These are phyloP conservation scores for Holocentrus rufus DNA, from an alignment of 2,797 vertebrate genomes.

Conservation along the genomic window DNA sequence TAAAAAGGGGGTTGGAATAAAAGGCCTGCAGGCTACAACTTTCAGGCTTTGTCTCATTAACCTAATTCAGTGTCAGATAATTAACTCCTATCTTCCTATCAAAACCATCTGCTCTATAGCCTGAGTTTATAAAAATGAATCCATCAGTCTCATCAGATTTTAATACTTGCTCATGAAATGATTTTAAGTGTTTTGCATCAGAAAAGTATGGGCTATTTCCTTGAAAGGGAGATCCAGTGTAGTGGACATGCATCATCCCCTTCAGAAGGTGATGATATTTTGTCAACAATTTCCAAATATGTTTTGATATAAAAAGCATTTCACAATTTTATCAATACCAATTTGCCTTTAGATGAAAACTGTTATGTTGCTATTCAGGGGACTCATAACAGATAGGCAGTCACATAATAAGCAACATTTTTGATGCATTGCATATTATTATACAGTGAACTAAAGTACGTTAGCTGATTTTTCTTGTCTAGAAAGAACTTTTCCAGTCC, in stretches of 20 bases:
- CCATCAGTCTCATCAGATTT: neutral
- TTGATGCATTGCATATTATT: neutral
- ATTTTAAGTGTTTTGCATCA: neutral
- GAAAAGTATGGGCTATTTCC: no score
- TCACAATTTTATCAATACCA: neutral
- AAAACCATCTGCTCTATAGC: neutral
- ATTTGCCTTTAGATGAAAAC: slow-evolving; percentile 26
- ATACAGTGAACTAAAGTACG: neutral
- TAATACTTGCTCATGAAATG: neutral
- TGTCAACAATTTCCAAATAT: neutral
- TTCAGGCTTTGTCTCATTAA: neutral
- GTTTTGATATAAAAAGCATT: neutral
- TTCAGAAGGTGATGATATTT: neutral
- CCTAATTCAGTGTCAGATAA: neutral
- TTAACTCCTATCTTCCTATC: neutral
- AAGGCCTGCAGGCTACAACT: neutral
- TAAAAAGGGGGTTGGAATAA: no score
- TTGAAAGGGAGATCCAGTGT: neutral
- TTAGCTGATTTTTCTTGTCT: neutral
- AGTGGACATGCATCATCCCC: neutral
- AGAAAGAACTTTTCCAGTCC: neutral
- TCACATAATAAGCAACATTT: neutral
- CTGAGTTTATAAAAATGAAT: no score
- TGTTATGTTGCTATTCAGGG: slow-evolving; percentile 2
- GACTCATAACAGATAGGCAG: neutral